Base-by-base conservation (phyloP, 2,113 vertebrate genomes). In the Chaetops frenatus region DNA sequence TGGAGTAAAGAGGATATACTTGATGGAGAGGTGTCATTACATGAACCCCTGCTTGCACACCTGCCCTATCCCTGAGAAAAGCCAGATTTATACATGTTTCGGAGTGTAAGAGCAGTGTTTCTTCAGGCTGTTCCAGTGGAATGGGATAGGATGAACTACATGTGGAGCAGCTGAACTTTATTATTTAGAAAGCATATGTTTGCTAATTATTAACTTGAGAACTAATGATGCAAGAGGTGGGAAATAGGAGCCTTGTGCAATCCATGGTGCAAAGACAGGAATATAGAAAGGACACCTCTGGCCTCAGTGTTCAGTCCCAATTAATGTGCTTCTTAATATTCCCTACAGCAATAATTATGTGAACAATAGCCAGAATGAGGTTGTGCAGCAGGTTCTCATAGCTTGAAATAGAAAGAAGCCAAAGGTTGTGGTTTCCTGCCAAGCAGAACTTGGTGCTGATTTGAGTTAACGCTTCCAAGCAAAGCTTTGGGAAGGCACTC, bases 11-110 rank as follows among this genome's bases (percentile, higher is more conserved):
- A 64, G 51, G 72, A 22, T 3, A 1, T 38, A 25, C 38, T 38
- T 83, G 45, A 12, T 38, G 58, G 27, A 71, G 48, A 81, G 35
- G 44, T 0, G 0, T 25, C 0, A 0, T 62, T 66, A 33, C 0
- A 2, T 48, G 69, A 62, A 29, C 35, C 40, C 19, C 36, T 31
- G 2, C 76, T 62, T 11, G 1, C 25, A 22, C 6, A 1, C 54
- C 25, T 24, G 45, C 40, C 22, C 48, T 42, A 6, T 29, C 29
- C 44, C 53, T 47, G 16, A 47, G 67, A 71, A 72, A 14, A 91
- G 12, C 22, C 51, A 25, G 4, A 31, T 69, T 44, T 74, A 29
- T 25, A 51, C 38, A 51, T 1, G 0, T 36, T 67, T 42, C 45
- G 36, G 25, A 16, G 9, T 31, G 17, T 4, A 18, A 86, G 24